Base-by-base conservation (phyloP, 1,140 invertebrate genomes). In the Dendrolimus kikuchii region DNA sequence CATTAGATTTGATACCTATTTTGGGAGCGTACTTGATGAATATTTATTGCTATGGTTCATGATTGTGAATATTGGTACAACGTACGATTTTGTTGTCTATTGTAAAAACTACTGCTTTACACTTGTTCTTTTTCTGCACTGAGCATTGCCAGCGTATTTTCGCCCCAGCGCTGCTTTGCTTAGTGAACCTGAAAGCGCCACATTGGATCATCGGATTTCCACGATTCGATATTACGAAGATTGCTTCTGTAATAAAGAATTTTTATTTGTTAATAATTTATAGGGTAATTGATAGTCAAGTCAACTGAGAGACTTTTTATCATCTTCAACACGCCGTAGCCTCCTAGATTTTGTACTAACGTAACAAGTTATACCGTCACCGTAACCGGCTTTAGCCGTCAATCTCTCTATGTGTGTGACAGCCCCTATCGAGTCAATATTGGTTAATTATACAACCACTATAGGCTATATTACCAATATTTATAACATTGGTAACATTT, bases 151-250 rank as follows among this genome's bases (percentile, higher is more conserved):
- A 59, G 0, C 57, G 53, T 6, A n/a, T 49, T 10, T 55, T 55
- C 0, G 39, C 8, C 0, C 57, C 51, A n/a, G 6, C 2, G 38
- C n/a, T 8, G 47, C 40, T 6, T 38, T 40, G 7, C 38, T 7
- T n/a, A 39, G 55, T 50, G 64, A 70, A 81, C 38, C 62, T 71
- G 56, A 62, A 71, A 0, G 63, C 64, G 5, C n/a, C 10, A 7
- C n/a, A 5, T 8, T 46, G 4, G 8, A 71, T 49, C 45, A 66
- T 49, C n/a, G 42, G 57, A 0, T 44, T 55, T 8, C 65, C 65
- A 46, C 51, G 39, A 6, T 38, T 36, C 0, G 68, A 59, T 2
- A 10, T 43, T 8, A 44, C 44, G 40, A 59, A 55, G 6, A 47
- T 46, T 7, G 42, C 7, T 36, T 38, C 62, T 64, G 55, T 9